Evolutionary conservation across 1,140 invertebrate genomes (phyloP).

Genomic region (Drosophila takahashii): DNA sequence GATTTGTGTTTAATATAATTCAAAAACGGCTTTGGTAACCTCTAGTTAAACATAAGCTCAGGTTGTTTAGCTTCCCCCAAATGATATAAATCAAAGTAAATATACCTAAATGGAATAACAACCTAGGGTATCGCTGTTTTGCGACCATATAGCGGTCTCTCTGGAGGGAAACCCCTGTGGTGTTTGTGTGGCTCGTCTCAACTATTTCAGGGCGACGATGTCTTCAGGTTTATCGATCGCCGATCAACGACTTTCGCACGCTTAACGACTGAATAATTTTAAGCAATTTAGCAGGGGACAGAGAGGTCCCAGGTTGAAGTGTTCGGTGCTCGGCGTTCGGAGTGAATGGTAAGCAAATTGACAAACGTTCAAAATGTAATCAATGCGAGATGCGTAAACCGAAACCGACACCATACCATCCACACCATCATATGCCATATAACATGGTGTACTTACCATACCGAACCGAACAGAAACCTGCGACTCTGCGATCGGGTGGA

Average conservation of each 20-base stretch:
- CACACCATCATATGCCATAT: background rate
- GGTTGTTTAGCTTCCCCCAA: no score
- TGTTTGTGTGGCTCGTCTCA: constrained; percentile 6
- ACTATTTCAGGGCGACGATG: constrained; percentile 4
- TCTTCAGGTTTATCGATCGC: constrained; percentile 30
- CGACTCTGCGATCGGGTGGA: constrained; percentile 19
- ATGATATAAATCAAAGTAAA: background rate
- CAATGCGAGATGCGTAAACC: constrained; percentile 74
- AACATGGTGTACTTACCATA: background rate
- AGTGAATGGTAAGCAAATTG: constrained; percentile 70
- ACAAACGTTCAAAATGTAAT: constrained; percentile 83
- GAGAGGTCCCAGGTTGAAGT: background rate
- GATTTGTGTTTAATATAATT: no score
- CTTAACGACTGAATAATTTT: constrained; percentile 75
- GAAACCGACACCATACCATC: constrained; percentile 46
- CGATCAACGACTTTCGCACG: constrained; percentile 63
- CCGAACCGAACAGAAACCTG: constrained; percentile 36
- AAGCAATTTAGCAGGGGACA: constrained; percentile 55
- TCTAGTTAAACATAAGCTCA: background rate
- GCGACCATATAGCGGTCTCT: background rate
- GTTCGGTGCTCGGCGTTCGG: constrained; percentile 2
- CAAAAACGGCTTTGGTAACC: no score
- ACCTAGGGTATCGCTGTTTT: background rate
- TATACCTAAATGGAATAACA: background rate
- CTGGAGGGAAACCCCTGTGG: constrained; percentile 10